Conservation (phyloP, 2,113 vertebrate genomes). For the Pomatorhinus ruficollis region DNA sequence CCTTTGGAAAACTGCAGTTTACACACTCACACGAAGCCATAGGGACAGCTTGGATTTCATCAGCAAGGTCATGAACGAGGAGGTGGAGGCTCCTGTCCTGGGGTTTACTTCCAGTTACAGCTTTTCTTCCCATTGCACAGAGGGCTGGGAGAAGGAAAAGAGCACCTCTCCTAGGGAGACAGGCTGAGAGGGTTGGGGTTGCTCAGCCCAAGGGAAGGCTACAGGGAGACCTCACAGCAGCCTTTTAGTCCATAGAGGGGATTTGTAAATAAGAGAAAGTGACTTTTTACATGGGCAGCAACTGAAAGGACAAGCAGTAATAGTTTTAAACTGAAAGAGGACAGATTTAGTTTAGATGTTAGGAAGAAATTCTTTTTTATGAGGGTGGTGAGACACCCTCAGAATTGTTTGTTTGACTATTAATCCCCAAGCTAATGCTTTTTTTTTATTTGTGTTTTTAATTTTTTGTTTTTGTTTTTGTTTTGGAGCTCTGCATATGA, state of each 20-base stretch:
- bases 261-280: not conserved
- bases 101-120: not conserved
- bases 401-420: not conserved
- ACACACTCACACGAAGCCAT: fast-evolving
- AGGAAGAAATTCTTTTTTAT: not conserved
- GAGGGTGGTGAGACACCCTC: not conserved
- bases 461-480: not conserved
- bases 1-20: not conserved
- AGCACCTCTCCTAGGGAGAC: not conserved
- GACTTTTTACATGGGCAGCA: not conserved
- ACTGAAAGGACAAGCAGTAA: not conserved
- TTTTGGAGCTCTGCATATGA: not conserved
- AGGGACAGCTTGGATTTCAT: not conserved
- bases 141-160: not conserved
- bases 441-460: not conserved
- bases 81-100: fast-evolving
- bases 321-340: not conserved
- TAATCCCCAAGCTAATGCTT: not conserved
- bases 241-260: not conserved
- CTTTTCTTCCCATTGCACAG: not conserved
- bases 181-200: not conserved
- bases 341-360: not conserved
- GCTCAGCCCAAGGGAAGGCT: not conserved
- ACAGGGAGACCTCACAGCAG: not conserved
- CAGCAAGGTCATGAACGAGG: fast-evolving